These are phyloP conservation scores for Miniopterus natalensis DNA, from an alignment of 2,113 vertebrate genomes.

Conservation along the genomic window DNA sequence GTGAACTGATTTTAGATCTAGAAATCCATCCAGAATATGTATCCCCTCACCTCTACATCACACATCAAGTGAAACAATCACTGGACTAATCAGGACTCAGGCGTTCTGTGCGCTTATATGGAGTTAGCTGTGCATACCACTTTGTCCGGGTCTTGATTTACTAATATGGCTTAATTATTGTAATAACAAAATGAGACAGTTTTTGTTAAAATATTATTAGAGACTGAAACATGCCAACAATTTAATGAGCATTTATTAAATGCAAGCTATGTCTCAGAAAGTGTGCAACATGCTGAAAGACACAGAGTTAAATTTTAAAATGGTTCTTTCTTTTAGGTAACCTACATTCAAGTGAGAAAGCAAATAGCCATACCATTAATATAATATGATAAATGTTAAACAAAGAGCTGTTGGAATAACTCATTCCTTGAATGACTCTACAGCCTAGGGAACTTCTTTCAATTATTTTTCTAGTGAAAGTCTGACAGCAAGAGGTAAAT, in stretches of 20 bases:
- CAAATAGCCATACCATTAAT: background rate
- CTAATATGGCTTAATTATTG: background rate
- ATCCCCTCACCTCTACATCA: background rate
- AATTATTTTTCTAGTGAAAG: background rate
- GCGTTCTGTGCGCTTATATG: background rate
- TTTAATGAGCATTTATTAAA: background rate
- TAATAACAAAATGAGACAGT: background rate
- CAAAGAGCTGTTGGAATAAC: background rate
- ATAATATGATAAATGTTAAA: background rate
- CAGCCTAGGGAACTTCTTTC: background rate
- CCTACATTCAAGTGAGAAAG: background rate
- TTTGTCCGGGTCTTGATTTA: background rate
- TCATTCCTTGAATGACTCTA: background rate
- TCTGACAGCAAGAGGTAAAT: background rate
- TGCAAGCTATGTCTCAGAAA: background rate
- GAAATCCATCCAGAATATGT: background rate
- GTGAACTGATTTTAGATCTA: background rate
- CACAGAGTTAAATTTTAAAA: background rate
- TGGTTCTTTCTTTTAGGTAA: background rate
- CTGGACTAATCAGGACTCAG: background rate
- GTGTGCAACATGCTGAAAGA: background rate
- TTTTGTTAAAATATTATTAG: background rate
- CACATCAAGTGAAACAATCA: background rate
- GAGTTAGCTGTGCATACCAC: background rate
- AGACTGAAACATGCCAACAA: background rate